phyloP scores from a whole-genome alignment of 1,140 invertebrate genomes.

The Yoshiicerus persimilis region DNA sequence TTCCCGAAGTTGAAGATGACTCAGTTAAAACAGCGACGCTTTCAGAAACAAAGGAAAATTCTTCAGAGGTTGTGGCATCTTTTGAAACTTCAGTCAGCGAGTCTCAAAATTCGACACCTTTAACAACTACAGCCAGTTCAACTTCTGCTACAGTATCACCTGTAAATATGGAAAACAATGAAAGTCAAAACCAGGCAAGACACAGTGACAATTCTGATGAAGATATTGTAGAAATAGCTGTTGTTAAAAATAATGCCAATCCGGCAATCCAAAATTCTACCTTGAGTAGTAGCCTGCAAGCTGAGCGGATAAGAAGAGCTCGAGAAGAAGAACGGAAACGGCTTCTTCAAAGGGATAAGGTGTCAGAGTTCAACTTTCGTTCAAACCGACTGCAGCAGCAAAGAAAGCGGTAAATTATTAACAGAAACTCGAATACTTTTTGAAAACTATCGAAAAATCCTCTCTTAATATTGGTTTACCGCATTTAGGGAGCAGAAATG shows the following conservation, averaged over 20 bases:
- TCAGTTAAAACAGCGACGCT: neutral
- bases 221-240: neutral
- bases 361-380: constrained; percentile 25
- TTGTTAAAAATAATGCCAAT: neutral
- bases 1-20: neutral
- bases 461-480: no score
- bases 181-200: neutral
- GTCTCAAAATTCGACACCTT: no score
- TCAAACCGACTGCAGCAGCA: neutral
- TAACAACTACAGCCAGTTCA: no score
- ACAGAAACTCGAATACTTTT: neutral
- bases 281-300: neutral
- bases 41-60: neutral
- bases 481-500: no score
- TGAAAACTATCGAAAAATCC: no score
- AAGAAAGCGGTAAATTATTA: neutral
- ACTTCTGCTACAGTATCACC: neutral
- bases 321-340: neutral
- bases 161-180: neutral
- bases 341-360: constrained; percentile 10
- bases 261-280: neutral
- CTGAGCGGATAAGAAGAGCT: neutral
- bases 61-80: neutral
- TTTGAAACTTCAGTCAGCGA: neutral
- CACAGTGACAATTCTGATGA: neutral